Base-by-base conservation (phyloP, 2,797 vertebrate species). In the Hafferia zeledoni region DNA sequence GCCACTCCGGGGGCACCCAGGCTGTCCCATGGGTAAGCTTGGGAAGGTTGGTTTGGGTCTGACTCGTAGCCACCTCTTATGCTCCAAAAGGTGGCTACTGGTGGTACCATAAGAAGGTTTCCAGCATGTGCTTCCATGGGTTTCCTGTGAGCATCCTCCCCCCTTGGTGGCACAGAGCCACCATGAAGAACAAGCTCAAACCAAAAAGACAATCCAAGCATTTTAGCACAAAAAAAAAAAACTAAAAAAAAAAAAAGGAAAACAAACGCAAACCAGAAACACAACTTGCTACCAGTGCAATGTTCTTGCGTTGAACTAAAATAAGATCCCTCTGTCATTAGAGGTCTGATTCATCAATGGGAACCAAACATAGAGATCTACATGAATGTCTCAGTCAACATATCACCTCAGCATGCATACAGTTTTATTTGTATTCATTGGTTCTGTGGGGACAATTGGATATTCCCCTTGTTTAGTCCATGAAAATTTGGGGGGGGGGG, bases 341-440 rank as follows among this genome's bases (percentile, higher is more conserved):
- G 89, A 91, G 90, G 90, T 91, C 94, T 65, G 93, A 85, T 91
- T 93, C 86, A 76, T 92, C 90, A 86, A 27, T 83, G 92, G 95
- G 93, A 97, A 97, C 90, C 93, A 72, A 97, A 94, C 91, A 27
- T 71, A 74, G 4, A 87, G 72, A 69, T 74, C 59, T 87, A 79
- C 70, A 67, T 91, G 94, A 97, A 97, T 86, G 82, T 97, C 94
- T 96, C 71, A 10, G 50, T 97, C 97, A 97, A 91, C 68, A 35
- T 90, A 96, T 89, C 97, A 96, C 94, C 81, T 95, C 94, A 93
- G 92, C 94, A 93, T 90, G 56, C 93, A 80, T 96, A 87, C 95
- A 93, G 95, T 96, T 96, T 94, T 93, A 89, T 87, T 93, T 96
- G 83, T 95, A 67, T 89, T 88, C 76, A 56, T 75, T 94, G 44